These are phyloP conservation scores for Theretra japonica DNA, from an alignment of 2,888 invertebrate species.

Conservation along the genomic window DNA sequence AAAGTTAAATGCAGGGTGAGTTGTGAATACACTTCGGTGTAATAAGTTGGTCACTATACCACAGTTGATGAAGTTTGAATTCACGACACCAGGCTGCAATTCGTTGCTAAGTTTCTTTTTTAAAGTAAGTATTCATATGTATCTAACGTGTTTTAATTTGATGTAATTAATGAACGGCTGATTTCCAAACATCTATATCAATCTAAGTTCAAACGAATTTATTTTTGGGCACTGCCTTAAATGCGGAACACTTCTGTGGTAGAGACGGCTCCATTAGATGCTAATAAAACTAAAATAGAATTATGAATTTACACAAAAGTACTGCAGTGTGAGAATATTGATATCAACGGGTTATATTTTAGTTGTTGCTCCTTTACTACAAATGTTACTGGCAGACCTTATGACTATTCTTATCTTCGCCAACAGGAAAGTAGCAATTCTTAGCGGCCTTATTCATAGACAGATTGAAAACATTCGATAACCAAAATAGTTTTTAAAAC, in stretches of 20 bases:
- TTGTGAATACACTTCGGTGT: background rate
- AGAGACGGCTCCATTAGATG: background rate
- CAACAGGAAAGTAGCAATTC: background rate
- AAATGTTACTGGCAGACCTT: too few relatives aligned
- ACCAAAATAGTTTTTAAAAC: too few relatives aligned
- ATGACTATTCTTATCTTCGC: too few relatives aligned
- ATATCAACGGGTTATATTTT: background rate
- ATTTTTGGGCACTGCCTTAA: background rate
- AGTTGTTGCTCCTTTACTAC: too few relatives aligned
- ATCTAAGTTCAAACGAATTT: background rate
- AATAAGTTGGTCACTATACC: slow-evolving; percentile 18
- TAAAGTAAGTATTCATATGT: background rate
- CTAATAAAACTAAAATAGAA: background rate
- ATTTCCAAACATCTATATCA: background rate
- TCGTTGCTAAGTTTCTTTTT: slow-evolving; percentile 5
- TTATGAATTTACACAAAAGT: background rate
- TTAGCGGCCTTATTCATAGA: too few relatives aligned
- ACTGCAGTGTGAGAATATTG: background rate
- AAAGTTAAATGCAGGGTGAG: background rate
- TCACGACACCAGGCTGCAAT: background rate
- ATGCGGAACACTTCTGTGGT: background rate
- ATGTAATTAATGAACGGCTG: background rate
- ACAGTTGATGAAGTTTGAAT: background rate
- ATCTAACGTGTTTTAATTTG: background rate
- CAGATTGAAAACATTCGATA: too few relatives aligned